These are phyloP conservation scores for Platyrinchus mystaceus DNA, from an alignment of 2,797 vertebrate species.

Conservation along the genomic window DNA sequence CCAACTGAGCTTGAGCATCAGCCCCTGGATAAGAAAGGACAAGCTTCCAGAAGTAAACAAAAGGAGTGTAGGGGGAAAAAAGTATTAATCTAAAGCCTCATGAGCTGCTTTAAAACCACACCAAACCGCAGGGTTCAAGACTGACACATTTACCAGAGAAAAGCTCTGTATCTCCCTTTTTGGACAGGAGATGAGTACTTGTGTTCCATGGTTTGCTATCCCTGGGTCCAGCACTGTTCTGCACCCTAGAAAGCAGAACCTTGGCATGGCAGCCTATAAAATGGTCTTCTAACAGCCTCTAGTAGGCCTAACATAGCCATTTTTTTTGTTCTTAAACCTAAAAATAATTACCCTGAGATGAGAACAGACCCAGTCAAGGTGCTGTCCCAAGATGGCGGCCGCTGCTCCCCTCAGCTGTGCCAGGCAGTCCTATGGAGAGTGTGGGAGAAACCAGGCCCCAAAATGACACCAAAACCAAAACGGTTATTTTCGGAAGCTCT, in stretches of 20 bases:
- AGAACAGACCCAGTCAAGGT: neutral
- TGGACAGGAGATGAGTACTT: neutral
- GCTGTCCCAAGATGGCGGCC: neutral
- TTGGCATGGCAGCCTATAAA: neutral
- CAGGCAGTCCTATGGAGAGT: neutral
- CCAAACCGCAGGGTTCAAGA: neutral
- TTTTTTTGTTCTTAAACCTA: neutral
- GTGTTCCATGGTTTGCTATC: neutral
- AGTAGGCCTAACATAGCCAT: accelerated
- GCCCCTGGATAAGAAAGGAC: slow-evolving; percentile 3
- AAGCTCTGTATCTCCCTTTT: neutral
- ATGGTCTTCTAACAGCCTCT: neutral
- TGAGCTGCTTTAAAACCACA: neutral
- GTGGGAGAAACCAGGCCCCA: neutral
- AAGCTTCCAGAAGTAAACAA: neutral
- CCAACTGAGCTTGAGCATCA: neutral
- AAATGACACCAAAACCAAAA: neutral
- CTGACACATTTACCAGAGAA: slow-evolving; percentile 1
- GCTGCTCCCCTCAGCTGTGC: neutral
- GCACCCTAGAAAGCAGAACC: neutral
- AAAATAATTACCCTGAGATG: neutral
- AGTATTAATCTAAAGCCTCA: neutral
- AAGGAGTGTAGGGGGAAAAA: accelerated
- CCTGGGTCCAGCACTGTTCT: neutral
- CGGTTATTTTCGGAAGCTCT: neutral